Percentiles rank a stretch among this genome's conserved stretches.
phyloP scores from a whole-genome alignment of 2,888 invertebrate genomes.

The Aspidiotus destructor region DNA sequence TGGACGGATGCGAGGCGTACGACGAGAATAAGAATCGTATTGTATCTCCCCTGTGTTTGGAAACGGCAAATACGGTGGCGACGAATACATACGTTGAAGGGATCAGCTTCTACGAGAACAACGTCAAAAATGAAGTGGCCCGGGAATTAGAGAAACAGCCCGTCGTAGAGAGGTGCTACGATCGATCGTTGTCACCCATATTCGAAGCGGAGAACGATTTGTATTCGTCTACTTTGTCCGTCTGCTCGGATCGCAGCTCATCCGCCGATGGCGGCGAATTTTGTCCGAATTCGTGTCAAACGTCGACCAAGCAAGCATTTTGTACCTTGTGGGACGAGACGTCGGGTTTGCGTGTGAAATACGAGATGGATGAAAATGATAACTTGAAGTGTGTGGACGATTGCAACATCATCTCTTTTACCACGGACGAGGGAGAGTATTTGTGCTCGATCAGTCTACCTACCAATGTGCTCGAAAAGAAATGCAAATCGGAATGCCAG shows the following conservation, averaged over 20 bases:
- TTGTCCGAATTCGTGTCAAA: conserved; percentile 2
- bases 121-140: not conserved
- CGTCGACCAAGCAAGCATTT: conserved; percentile 5
- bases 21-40: conserved; percentile 25
- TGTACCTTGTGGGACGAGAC: conserved; percentile 15
- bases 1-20: conserved; percentile 38
- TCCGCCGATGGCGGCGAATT: conserved; percentile 14
- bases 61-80: conserved; percentile 1
- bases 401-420: not conserved
- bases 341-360: not conserved
- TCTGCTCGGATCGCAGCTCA: not conserved
- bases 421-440: not conserved
- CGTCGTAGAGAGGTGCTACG: not conserved
- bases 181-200: conserved; percentile 18
- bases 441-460: not conserved
- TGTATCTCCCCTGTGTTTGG: conserved; percentile 14
- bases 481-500: conserved; percentile 1
- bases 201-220: conserved; percentile 17
- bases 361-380: conserved; percentile 4
- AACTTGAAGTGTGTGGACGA: not conserved
- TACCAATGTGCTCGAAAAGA: not conserved
- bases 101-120: not conserved
- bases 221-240: conserved; percentile 19
- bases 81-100: conserved; percentile 4
- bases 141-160: not conserved